A percentile compares a stretch with the other conserved stretches of the same genome.
Conservation (phyloP, 1,140 invertebrate genomes). For the Hirudo medicinalis region DNA sequence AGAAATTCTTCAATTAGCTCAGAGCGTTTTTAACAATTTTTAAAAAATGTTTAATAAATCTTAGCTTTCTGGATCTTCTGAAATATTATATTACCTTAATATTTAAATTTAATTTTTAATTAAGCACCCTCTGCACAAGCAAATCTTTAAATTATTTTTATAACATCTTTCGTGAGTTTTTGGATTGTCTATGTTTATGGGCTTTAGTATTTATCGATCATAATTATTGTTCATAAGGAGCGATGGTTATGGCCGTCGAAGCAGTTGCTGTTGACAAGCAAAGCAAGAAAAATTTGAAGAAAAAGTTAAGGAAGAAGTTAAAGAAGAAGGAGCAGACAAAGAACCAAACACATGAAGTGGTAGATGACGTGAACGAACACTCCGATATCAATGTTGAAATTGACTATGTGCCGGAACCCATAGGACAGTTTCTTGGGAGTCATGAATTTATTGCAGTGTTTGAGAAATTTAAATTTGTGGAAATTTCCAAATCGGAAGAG, state of each 20-base stretch:
- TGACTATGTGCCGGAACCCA: slow-evolving; percentile 11
- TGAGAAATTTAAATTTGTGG: slow-evolving; percentile 15
- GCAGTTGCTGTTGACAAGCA: slow-evolving; percentile 13
- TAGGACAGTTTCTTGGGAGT: slow-evolving; percentile 4
- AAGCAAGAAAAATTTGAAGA: slow-evolving; percentile 9
- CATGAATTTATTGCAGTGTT: slow-evolving; percentile 12
- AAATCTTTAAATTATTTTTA: too few relatives aligned
- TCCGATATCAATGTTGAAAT: slow-evolving; percentile 6
- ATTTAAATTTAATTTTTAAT: too few relatives aligned
- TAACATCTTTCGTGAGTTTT: too few relatives aligned
- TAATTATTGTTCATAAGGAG: too few relatives aligned
- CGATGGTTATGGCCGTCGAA: background rate
- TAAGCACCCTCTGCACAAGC: too few relatives aligned
- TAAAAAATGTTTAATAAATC: too few relatives aligned
- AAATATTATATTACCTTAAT: too few relatives aligned
- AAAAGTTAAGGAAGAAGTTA: slow-evolving; percentile 12
- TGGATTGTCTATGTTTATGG: too few relatives aligned
- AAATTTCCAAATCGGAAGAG: slow-evolving; percentile 21
- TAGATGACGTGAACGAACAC: background rate
- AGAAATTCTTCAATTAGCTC: too few relatives aligned
- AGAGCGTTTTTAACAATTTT: too few relatives aligned
- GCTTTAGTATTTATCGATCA: too few relatives aligned
- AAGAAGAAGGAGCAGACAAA: slow-evolving; percentile 12
- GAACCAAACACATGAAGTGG: slow-evolving; percentile 1
- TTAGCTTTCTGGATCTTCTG: too few relatives aligned